Base-by-base conservation (phyloP, 2,113 vertebrate genomes). In the Beaufortia kweichowensis region DNA sequence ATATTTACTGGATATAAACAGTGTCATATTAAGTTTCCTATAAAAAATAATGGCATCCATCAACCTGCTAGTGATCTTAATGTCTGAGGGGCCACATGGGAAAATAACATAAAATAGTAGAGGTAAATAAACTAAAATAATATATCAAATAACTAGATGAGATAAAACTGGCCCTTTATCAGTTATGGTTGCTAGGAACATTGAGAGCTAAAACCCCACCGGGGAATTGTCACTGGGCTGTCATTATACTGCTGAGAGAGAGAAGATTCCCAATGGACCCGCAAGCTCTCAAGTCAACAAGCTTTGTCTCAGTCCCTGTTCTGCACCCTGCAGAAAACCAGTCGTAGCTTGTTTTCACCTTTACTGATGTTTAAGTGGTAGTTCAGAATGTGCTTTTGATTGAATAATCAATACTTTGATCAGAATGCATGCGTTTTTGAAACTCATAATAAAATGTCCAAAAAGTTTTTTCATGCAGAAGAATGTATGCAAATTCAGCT, bases 231-330 rank as follows among this genome's bases (percentile, higher is more conserved):
- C 81, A 6, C 33, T 77, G 87, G 85, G 80, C 81, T 4, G 66
- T 78, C 81, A 71, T 86, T 87, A 85, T 35, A 48, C 61, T 56
- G 67, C 83, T 57, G 81, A 74, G 72, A 48, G 71, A 81, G 66
- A 77, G 76, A 14, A n/a, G 39, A 79, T 46, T 79, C 89, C 82
- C 87, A 10, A n/a, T 64, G 83, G 88, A 29, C n/a, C n/a, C n/a
- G n/a, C 66, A n/a, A 43, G 61, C 31, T 59, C 55, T 67, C 69
- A 31, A 84, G 85, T 91, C 91, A 90, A 90, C 91, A 89, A 90
- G 86, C 73, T 66, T 60, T 53, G 81, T 61, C 53, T 56, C 62
- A 23, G 66, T 71, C 65, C 33, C 57, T 3, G 43, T 23, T 66
- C 39, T 71, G 33, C 23, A 41, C 75, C 56, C 35, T 56, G 12